phyloP scores from a whole-genome alignment of 2,797 vertebrate genomes.

The Dallia pectoralis region DNA sequence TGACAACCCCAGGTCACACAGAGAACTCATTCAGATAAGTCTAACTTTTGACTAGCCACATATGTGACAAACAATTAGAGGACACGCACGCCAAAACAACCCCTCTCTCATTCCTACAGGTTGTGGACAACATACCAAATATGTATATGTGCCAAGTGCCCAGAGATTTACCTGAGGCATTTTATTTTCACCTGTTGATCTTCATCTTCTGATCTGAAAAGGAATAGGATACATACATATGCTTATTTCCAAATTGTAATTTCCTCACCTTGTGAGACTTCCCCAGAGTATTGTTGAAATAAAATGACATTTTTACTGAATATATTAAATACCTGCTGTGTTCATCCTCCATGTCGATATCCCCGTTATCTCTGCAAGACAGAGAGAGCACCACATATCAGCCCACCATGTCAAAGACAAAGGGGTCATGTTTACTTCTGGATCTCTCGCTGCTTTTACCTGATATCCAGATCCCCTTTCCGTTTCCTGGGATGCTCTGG shows the following conservation, averaged over 20 bases:
- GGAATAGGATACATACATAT: background rate
- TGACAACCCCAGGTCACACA: background rate
- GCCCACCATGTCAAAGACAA: background rate
- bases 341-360: slow-evolving; percentile 57
- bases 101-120: no score
- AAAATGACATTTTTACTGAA: no score
- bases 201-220: slow-evolving; percentile 61
- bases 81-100: no score
- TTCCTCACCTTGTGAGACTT: background rate
- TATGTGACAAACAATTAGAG: background rate
- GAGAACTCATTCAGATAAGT: background rate
- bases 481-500: slow-evolving; percentile 66
- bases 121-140: background rate
- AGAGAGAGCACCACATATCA: background rate
- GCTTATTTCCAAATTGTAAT: background rate
- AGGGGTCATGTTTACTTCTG: background rate
- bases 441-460: slow-evolving; percentile 33
- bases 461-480: slow-evolving; percentile 60
- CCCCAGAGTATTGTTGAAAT: background rate
- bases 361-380: slow-evolving; percentile 39
- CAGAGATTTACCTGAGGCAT: slow-evolving; percentile 63
- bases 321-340: slow-evolving; percentile 57
- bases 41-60: background rate
- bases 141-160: background rate
- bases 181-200: slow-evolving; percentile 69